phyloP scores from a whole-genome alignment of 1,140 invertebrate species.

The Uloborus diversus region DNA sequence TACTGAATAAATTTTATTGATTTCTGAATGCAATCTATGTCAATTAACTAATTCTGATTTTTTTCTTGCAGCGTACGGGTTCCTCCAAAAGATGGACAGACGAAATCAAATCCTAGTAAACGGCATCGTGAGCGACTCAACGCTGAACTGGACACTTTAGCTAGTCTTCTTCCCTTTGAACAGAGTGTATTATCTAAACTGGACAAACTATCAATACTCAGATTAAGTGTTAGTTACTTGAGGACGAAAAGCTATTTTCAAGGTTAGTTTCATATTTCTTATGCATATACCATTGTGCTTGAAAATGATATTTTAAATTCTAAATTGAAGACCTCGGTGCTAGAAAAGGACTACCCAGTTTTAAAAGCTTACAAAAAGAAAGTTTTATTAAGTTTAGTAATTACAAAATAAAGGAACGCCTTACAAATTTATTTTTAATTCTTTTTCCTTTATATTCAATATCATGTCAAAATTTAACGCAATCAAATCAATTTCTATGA shows the following conservation, averaged over 20 bases:
- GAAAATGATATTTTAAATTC: neutral
- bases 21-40: too few species aligned
- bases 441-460: too few species aligned
- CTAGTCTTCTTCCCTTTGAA: constrained; percentile 97
- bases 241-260: constrained; percentile 99
- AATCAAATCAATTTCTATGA: too few species aligned
- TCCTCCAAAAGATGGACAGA: constrained; percentile 93
- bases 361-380: too few species aligned
- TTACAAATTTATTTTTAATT: too few species aligned
- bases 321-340: neutral
- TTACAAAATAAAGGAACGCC: too few species aligned
- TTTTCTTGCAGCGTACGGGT: constrained; percentile 85
- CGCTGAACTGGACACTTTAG: constrained; percentile 96
- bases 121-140: constrained; percentile 96
- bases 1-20: too few species aligned
- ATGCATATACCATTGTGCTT: too few species aligned
- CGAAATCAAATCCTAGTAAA: constrained; percentile 95
- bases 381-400: too few species aligned
- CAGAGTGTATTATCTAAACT: constrained; percentile 98
- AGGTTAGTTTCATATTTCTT: constrained; percentile 76
- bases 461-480: too few species aligned
- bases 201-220: constrained; percentile 95
- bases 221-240: constrained; percentile 97
- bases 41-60: constrained; percentile 57
- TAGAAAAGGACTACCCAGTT: too few species aligned